Conservation (phyloP, 2,113 vertebrate species). For the Toxotes jaculatrix region DNA sequence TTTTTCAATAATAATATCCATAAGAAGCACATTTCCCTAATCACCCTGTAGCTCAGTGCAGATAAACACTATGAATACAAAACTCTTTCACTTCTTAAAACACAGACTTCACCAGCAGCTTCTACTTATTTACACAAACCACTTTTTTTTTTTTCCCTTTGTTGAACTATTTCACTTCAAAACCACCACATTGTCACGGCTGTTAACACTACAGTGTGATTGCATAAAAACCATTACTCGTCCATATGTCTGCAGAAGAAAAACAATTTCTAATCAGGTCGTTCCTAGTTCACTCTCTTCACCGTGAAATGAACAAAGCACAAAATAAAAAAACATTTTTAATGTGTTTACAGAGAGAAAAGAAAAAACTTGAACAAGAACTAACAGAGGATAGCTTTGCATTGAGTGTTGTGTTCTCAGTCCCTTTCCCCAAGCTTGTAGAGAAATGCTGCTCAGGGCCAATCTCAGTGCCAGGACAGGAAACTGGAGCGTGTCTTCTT, state of each 20-base stretch:
- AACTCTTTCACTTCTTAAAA: conserved; percentile 60
- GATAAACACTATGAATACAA: conserved; percentile 70
- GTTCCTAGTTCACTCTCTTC: conserved; percentile 33
- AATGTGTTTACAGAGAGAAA: conserved; percentile 43
- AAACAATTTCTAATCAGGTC: conserved; percentile 45
- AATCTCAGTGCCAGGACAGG: conserved; percentile 18
- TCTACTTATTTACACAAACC: conserved; percentile 65
- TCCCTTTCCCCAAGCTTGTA: neutral
- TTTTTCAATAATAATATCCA: conserved; percentile 42
- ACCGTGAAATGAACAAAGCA: conserved; percentile 50
- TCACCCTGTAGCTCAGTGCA: conserved; percentile 56
- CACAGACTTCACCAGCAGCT: conserved; percentile 60
- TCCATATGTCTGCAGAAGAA: conserved; percentile 46
- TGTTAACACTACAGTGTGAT: conserved; percentile 62
- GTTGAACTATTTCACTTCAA: conserved; percentile 63
- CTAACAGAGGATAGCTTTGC: conserved; percentile 29
- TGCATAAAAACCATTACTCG: conserved; percentile 75
- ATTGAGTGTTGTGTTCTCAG: conserved; percentile 18
- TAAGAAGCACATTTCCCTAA: conserved; percentile 50
- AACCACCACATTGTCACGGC: conserved; percentile 53
- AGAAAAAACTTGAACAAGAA: conserved; percentile 31
- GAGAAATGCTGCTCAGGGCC: conserved; percentile 17
- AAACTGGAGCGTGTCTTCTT: conserved; percentile 26
- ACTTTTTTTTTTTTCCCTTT: conserved; percentile 36
- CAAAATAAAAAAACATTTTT: conserved; percentile 36